Conservation (phyloP, 1,140 invertebrate genomes). For the Drosophila virilis region DNA sequence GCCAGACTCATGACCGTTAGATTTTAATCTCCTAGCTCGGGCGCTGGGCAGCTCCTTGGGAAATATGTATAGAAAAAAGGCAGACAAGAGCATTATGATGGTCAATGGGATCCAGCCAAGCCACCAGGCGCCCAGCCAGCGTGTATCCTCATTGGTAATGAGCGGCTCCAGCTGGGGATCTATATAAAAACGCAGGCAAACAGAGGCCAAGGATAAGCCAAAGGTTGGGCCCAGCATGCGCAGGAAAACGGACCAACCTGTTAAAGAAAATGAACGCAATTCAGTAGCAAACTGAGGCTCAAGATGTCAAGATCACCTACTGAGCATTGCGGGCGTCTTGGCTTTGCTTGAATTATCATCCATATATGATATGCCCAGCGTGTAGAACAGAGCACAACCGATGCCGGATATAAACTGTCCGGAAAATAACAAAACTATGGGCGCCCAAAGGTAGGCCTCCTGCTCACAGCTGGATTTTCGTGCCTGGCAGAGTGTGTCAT, state of each 20-base stretch:
- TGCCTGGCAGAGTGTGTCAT: conserved; percentile 42
- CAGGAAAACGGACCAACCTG: conserved; percentile 88
- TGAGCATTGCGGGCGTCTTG: conserved; percentile 88
- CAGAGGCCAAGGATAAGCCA: conserved; percentile 89
- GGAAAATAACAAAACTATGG: conserved; percentile 86
- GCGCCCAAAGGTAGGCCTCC: conserved; percentile 85
- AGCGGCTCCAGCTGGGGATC: conserved; percentile 88
- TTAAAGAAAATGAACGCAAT: no score
- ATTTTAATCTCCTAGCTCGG: conserved; percentile 32
- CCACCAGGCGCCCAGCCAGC: conserved; percentile 93
- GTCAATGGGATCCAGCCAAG: conserved; percentile 90
- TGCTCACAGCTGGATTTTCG: conserved; percentile 24
- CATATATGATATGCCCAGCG: conserved; percentile 88
- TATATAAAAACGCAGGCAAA: conserved; percentile 89
- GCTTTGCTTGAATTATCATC: conserved; percentile 89
- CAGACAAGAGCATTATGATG: conserved; percentile 86
- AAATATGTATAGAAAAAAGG: conserved; percentile 87
- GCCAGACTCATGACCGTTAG: not conserved
- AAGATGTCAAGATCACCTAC: conserved; percentile 79
- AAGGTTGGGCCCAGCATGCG: conserved; percentile 89
- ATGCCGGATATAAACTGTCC: conserved; percentile 88
- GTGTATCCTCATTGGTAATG: conserved; percentile 88
- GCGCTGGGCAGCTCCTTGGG: conserved; percentile 87
- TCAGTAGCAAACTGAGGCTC: no score
- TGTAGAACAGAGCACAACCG: conserved; percentile 87